Evolutionary conservation across 2,113 vertebrate species (phyloP), one percentile per base, ranked within the genome.

Genomic region (Myanophis thanlyinensis): DNA sequence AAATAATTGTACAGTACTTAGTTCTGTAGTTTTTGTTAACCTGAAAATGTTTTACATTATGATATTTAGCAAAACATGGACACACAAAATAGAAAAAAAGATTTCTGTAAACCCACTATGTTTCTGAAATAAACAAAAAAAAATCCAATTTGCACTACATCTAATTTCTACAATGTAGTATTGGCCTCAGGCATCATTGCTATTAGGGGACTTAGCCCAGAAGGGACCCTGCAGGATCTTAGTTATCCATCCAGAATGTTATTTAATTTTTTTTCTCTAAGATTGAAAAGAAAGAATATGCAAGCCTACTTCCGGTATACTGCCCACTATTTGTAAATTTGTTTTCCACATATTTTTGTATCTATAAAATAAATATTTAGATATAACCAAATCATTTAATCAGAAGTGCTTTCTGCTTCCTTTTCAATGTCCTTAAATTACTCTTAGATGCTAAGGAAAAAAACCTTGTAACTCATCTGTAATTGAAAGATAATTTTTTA

Each of bases 101-200:
- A 86, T 59, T 84, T 10, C 92, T 93, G 87, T 89, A 94, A 88
- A 95, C 92, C 85, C 86, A 95, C 92, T 93, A 93, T 49, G 2
- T 95, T 97, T 95, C 96, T 96, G 94, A 97, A 95, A 97, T 94
- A 97, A 97, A 96, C 6, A 97, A 96, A 97, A 97, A 73, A 91
- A 93, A 95, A 95, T 95, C 95, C 93, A 92, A 44, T 95, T 91
- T 91, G 93, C 97, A 95, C 94, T 91, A 54, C 20, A 93, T 93
- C 96, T 97, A 93, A 85, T 95, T 95, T 93, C 92, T 93, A 95
- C 94, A 94, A 93, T 95, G 48, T 56, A 95, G 93, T 93, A 93
- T 97, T 96, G 95, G 96, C 97, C 97, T 59, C 89, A 97, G 97
- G 97, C 97, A 3, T 6, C 95, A 93, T 22, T 93, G 97, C 96